Base-by-base conservation (phyloP, 2,797 vertebrate genomes). In the Coreius guichenoti region DNA sequence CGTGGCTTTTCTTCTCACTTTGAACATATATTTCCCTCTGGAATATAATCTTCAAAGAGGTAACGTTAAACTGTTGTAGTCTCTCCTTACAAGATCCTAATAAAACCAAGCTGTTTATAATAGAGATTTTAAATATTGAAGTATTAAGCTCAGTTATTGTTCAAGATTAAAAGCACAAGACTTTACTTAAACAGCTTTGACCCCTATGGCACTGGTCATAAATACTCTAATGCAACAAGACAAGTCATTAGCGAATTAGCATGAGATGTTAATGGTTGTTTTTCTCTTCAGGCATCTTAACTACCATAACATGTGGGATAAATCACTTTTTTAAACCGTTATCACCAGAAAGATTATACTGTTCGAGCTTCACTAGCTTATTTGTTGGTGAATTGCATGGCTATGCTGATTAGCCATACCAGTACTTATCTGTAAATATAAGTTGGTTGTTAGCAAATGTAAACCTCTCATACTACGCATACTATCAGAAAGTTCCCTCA, bases 11-110 rank as follows among this genome's bases (percentile, higher is more conserved):
- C 51, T 58, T 70, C 49, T 43, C 4, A 17, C 82, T 84, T 69
- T 78, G 82, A 77, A 78, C 73, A 26, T 54, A 23, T n/a, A 84
- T 68, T 31, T 19, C 33, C 1, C 29, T 51, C 43, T 43, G 82
- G 26, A 68, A 69, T 69, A 43, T 84, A 31, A 78, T 84, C 75
- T 84, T 84, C 45, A 84, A 76, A 67, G 81, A 63, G 72, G n/a
- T 51, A 21, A 31, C 1, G 5, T 29, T 54, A 77, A 77, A 78
- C 63, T 54, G 45, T 56, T 81, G 47, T 80, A 65, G 82, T 51
- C 61, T 43, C 31, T 33, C 36, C 26, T 47, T 58, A 61, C n/a
- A 78, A 33, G 82, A 58, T 45, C 33, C 36, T 43, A 70, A 70
- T 84, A 69, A 84, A 78, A 45, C 23, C 8, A 58, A 77, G 39